Evolutionary conservation across 2,797 vertebrate genomes (phyloP).

Genomic region (Coranthus polyacanthus): DNA sequence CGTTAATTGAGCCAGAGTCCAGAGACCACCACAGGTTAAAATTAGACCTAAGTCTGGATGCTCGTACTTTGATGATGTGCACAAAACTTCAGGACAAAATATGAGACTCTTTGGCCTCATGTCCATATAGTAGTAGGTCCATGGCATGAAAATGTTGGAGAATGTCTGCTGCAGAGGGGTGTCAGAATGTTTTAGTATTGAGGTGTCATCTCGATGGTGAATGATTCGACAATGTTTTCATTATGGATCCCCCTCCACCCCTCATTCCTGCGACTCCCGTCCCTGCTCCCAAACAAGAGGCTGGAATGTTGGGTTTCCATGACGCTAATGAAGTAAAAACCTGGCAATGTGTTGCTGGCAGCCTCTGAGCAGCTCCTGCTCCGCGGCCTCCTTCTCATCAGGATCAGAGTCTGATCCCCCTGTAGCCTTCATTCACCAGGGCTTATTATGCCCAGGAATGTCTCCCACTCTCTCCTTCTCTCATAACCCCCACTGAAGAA

Average conservation of each 20-base stretch:
- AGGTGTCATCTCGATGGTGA: constrained; percentile 71
- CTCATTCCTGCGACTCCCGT: constrained; percentile 62
- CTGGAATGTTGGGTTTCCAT: constrained; percentile 87
- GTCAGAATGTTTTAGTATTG: constrained; percentile 53
- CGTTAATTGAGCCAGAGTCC: background rate
- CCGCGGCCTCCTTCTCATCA: constrained; percentile 80
- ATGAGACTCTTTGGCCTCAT: background rate
- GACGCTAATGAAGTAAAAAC: constrained; percentile 85
- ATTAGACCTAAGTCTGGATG: background rate
- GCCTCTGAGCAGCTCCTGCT: constrained; percentile 76
- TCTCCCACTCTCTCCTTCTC: constrained; percentile 72
- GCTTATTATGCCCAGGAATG: constrained; percentile 83
- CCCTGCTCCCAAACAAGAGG: constrained; percentile 74
- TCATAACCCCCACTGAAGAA: constrained; percentile 72
- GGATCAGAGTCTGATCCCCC: constrained; percentile 80
- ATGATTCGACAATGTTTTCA: constrained; percentile 77
- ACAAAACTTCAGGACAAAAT: background rate
- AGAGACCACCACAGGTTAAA: background rate
- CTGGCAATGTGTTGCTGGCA: constrained; percentile 78
- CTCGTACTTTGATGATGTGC: background rate
- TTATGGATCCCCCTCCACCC: constrained; percentile 70
- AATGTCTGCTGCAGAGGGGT: constrained; percentile 14
- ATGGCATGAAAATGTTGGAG: constrained; percentile 16
- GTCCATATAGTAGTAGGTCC: constrained; percentile 2
- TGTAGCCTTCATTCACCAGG: constrained; percentile 78